phyloP scores from a whole-genome alignment of 2,113 vertebrate genomes.

The Oxyruncus cristatus region DNA sequence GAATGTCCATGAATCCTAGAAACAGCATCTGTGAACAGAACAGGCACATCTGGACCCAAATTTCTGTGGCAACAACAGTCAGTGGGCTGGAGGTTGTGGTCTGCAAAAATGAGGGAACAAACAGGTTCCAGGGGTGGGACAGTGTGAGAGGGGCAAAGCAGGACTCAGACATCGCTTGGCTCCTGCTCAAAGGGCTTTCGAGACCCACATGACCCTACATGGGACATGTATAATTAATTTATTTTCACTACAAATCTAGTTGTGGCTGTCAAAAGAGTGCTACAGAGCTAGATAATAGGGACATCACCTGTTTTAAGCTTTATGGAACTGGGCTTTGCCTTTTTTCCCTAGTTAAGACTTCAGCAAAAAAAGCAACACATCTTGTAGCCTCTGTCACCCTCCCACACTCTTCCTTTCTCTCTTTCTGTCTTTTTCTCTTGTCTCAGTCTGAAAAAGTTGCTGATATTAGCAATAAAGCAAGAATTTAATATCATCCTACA shows the following conservation, averaged over 20 bases:
- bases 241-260: neutral
- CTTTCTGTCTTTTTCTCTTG: neutral
- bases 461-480: slow-evolving; percentile 42
- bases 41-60: neutral
- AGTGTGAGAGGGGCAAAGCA: neutral
- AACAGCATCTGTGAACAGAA: neutral
- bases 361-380: neutral
- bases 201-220: neutral
- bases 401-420: neutral
- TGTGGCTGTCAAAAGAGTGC: neutral
- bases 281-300: neutral
- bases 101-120: rapidly evolving
- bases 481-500: slow-evolving; percentile 47
- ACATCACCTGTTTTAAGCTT: neutral
- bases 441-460: slow-evolving; percentile 29
- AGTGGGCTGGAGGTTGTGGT: neutral
- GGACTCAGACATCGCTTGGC: neutral
- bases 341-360: neutral
- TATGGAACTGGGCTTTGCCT: neutral
- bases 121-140: neutral
- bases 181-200: neutral
- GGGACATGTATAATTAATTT: neutral
- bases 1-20: neutral
- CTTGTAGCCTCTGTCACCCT: neutral
- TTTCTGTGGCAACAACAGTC: neutral